Base-by-base conservation (phyloP, 2,888 invertebrate species). In the Seira musarum region DNA sequence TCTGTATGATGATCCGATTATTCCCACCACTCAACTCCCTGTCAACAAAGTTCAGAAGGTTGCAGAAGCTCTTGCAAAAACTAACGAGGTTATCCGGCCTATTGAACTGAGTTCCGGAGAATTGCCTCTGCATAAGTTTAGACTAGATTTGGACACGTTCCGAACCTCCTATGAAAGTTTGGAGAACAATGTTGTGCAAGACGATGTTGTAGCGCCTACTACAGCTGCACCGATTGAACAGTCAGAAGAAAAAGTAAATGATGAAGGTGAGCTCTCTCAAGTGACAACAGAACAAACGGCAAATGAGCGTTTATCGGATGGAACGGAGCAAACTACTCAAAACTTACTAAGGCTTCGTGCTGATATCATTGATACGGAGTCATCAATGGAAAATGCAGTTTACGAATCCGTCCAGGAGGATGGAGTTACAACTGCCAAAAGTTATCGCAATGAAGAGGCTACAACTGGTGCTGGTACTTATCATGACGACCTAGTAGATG, bases 41-140 rank as follows among this genome's bases (percentile, higher is more conserved):
- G 15, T 67, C n/a, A 80, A 81, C 61, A 83, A 83, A 40, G 81
- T 81, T 22, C 80, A 80, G 19, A 76, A 80, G 24, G 81, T 83
- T 5, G 69, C 80, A 6, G 63, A 72, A 24, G 53, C 25, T 0
- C 35, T 64, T 1, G 49, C 15, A 21, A 22, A 78, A 21, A 46
- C 3, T 5, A 17, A 46, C 15, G 76, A 69, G 46, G 60, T 22
- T 46, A 8, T 8, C 8, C 30, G 8, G 30, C 8, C 30, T 5
- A 25, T 53, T 15, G 67, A 68, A 25, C 46, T 19, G 1, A 13
- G 15, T 53, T 80, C 73, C 5, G 40, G 64, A 61, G 46, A 57
- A 22, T 66, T 53, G 17, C 25, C 80, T 15, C 73, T 60, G 17
- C 73, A 77, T 35, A 83, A 83, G 68, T 83, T 82, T 71, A 67